A percentile compares a stretch with the other conserved stretches of the same genome.
phyloP scores from a whole-genome alignment of 1,140 invertebrate genomes.

The Bradynema listronoti region DNA sequence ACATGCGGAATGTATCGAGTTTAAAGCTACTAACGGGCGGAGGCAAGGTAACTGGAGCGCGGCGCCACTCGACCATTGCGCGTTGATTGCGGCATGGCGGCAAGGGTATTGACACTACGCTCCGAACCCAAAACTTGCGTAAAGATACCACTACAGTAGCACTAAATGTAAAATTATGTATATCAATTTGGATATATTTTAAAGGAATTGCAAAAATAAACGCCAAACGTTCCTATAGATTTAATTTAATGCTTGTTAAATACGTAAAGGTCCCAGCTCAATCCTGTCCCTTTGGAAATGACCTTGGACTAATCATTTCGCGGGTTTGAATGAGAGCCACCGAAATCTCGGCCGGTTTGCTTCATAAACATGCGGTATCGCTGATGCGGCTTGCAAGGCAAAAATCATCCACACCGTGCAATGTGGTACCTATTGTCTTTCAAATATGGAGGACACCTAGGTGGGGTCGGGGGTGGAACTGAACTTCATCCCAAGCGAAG shows the following conservation, averaged over 20 bases:
- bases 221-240: background rate
- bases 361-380: too few relatives aligned
- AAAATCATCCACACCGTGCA: constrained; percentile 14
- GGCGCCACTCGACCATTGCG: constrained; percentile 27
- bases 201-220: constrained; percentile 6
- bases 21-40: constrained; percentile 52
- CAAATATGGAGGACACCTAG: too few relatives aligned
- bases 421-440: too few relatives aligned
- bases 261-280: background rate
- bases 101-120: constrained; percentile 44
- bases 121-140: constrained; percentile 51
- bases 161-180: constrained; percentile 28
- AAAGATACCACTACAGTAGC: constrained; percentile 53
- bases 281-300: too few relatives aligned
- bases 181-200: constrained; percentile 5
- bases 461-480: too few relatives aligned
- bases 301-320: too few relatives aligned
- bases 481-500: too few relatives aligned
- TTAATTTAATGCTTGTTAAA: background rate
- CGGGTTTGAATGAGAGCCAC: too few relatives aligned
- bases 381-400: too few relatives aligned
- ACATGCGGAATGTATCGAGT: constrained; percentile 51
- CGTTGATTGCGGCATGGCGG: constrained; percentile 31
- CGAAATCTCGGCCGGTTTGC: too few relatives aligned
- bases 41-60: constrained; percentile 34